Conservation (phyloP, 2,797 vertebrate genomes). For the Octomys mimax region DNA sequence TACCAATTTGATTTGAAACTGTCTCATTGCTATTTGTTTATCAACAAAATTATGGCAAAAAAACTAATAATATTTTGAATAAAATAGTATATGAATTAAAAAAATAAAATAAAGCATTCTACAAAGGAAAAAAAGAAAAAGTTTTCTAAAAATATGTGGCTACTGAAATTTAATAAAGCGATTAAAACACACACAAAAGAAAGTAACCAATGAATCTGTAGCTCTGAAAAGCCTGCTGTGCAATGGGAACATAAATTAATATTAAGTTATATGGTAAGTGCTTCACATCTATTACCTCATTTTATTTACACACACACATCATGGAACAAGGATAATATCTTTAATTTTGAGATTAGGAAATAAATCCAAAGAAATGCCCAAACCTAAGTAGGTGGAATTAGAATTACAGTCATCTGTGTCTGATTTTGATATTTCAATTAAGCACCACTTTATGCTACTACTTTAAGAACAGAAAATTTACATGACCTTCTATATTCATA, state of each 20-base stretch:
- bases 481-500: not conserved
- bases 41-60: too few species aligned
- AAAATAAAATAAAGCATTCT: too few species aligned
- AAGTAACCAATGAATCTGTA: not conserved
- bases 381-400: not conserved
- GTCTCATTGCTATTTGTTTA: too few species aligned
- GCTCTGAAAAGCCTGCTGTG: not conserved
- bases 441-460: not conserved
- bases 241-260: not conserved
- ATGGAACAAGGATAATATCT: not conserved
- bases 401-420: not conserved
- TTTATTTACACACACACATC: not conserved
- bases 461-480: not conserved
- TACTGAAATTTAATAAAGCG: too few species aligned
- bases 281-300: not conserved
- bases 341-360: conserved; percentile 13
- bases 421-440: not conserved
- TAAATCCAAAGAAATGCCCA: not conserved
- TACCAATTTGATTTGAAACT: too few species aligned
- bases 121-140: too few species aligned
- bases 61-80: too few species aligned
- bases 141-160: too few species aligned
- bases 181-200: not conserved
- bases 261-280: not conserved
- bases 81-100: too few species aligned